Evolutionary conservation across 1,140 invertebrate species (phyloP).

Genomic region (Bombus consobrinus): DNA sequence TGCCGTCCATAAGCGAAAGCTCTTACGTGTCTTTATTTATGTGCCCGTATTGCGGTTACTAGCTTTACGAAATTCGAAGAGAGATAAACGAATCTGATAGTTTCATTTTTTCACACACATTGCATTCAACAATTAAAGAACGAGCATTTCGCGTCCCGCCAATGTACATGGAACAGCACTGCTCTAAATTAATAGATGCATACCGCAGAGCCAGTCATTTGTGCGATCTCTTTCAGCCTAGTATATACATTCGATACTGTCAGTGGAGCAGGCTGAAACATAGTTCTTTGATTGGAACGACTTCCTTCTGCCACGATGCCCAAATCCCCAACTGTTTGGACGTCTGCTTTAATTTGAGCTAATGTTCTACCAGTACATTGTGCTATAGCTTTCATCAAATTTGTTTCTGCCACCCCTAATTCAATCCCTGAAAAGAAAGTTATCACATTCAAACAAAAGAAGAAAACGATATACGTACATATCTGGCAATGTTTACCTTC

Average conservation of each 20-base stretch:
- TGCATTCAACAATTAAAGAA: too few species aligned
- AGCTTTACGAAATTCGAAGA: not conserved
- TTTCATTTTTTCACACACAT: too few species aligned
- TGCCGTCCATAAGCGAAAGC: not conserved
- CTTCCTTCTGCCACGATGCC: constrained; percentile 96
- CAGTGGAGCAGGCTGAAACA: constrained; percentile 90
- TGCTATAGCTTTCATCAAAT: constrained; percentile 97
- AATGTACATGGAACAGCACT: not conserved
- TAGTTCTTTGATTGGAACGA: constrained; percentile 93
- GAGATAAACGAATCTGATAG: not conserved
- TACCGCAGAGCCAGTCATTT: constrained; percentile 91
- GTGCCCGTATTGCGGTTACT: not conserved
- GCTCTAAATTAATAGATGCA: not conserved
- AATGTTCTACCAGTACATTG: constrained; percentile 94
- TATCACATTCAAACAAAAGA: not conserved
- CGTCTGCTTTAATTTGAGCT: constrained; percentile 93
- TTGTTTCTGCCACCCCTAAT: constrained; percentile 96
- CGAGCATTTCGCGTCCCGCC: too few species aligned
- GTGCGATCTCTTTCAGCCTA: constrained; percentile 95
- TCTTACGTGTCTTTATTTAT: not conserved
- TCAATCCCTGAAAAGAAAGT: constrained; percentile 84
- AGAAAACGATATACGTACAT: not conserved
- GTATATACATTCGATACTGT: constrained; percentile 90
- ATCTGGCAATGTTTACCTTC: constrained; percentile 84
- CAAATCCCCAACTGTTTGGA: constrained; percentile 92